These are phyloP conservation scores for Mellivora capensis DNA, from an alignment of 2,113 vertebrate species.

Conservation along the genomic window DNA sequence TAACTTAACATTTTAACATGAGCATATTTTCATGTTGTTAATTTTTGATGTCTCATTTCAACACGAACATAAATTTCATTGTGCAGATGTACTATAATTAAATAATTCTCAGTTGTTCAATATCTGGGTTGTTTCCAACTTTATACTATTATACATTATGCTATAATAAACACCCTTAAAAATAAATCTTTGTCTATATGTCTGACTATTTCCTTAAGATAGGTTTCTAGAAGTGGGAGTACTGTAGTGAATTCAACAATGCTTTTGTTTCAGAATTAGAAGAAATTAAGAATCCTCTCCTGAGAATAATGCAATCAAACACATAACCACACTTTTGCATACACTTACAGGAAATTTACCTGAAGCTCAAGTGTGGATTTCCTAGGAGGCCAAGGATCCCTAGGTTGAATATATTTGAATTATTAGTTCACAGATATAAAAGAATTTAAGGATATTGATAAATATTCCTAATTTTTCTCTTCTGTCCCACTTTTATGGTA, in stretches of 20 bases:
- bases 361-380: constrained; percentile 21
- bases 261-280: constrained; percentile 48
- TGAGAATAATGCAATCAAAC: constrained; percentile 32
- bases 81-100: constrained; percentile 43
- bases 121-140: constrained; percentile 56
- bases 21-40: constrained; percentile 47
- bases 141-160: constrained; percentile 9
- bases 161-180: constrained; percentile 43
- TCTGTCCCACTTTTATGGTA: neutral
- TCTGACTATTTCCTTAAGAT: constrained; percentile 35
- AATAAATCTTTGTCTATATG: constrained; percentile 34
- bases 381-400: neutral
- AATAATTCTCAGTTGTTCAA: constrained; percentile 51
- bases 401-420: constrained; percentile 24
- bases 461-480: neutral
- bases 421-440: neutral
- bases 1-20: constrained; percentile 40
- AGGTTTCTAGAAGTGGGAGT: constrained; percentile 16
- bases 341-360: neutral
- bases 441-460: neutral
- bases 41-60: constrained; percentile 60
- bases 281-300: constrained; percentile 31
- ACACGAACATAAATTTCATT: constrained; percentile 48
- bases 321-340: neutral
- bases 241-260: neutral